A percentile compares a stretch with the other conserved stretches of the same genome.
Evolutionary conservation across 2,113 vertebrate genomes (phyloP).

Genomic region (Podiceps cristatus): DNA sequence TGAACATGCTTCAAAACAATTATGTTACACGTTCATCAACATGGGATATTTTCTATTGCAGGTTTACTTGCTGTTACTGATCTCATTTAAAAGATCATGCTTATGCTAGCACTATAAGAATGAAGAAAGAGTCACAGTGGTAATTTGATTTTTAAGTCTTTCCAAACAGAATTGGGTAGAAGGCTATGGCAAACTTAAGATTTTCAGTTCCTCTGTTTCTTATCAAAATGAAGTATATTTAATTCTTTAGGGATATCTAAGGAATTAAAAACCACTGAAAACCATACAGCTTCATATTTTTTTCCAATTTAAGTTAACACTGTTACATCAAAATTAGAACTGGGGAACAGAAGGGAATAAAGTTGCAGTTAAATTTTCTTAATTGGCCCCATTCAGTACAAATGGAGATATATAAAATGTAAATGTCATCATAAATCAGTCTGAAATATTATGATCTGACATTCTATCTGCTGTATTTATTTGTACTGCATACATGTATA

Average conservation of each 20-base stretch:
- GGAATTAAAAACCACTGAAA: neutral
- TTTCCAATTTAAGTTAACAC: neutral
- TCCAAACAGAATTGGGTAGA: neutral
- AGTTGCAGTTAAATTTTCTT: neutral
- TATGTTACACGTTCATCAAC: neutral
- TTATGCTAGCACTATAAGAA: neutral
- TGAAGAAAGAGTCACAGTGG: neutral
- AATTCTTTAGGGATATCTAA: neutral
- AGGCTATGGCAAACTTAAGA: neutral
- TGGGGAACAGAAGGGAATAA: neutral
- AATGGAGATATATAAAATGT: neutral
- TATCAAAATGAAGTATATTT: neutral
- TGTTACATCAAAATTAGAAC: neutral
- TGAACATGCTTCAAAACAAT: neutral
- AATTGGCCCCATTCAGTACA: neutral
- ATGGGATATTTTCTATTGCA: neutral
- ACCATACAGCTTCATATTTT: neutral
- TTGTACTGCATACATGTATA: neutral
- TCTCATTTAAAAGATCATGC: neutral
- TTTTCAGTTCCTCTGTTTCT: neutral
- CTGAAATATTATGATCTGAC: neutral
- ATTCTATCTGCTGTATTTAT: neutral
- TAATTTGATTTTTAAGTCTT: neutral
- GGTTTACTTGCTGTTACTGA: neutral
- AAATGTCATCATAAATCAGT: neutral